Base-by-base conservation (phyloP, 2,113 vertebrate genomes). In the crab-eating macaque (Macaca fascicularis) region DNA sequence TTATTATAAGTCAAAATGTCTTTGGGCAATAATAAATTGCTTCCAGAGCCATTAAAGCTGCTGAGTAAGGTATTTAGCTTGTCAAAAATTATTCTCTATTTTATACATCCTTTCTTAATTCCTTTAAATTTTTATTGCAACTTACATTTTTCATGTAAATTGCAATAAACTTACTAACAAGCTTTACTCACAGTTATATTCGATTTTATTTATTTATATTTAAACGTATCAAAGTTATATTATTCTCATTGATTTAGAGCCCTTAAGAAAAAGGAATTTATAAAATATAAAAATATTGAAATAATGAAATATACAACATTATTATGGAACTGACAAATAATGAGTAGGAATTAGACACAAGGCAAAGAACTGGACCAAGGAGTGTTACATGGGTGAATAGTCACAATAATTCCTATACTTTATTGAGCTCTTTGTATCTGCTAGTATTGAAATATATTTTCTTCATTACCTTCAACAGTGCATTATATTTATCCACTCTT, bases 21-120 rank as follows among this genome's bases (percentile, higher is more conserved):
- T 94, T 82, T 95, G 23, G 84, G 90, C 80, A 75, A 97, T 95
- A 96, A 16, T 82, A 90, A 97, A 94, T 94, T 96, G 74, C 69
- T 95, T 79, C 38, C 55, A 86, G 45, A 83, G 25, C 17, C 40
- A 50, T 79, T 86, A 94, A 80, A 14, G 2, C 74, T 95, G 40
- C 75, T 92, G 88, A 67, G 50, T 67, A 82, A 75, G 84, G 4
- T 78, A 78, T 89, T 93, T 52, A 52, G 40, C 61, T 8, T 25
- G 55, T 43, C 76, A 91, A 89, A 23, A 84, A 48, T 85, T 11
- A 82, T 59, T 81, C 9, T 11, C 57, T 35, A 30, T 84, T 88
- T 83, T 50, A 69, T 45, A 38, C 1, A 17, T 30, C 25, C 9
- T 84, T 79, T 91, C 13, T 64, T 76, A 76, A 92, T 76, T 95